Conservation (phyloP, 1,140 invertebrate genomes). For the Sweltsa coloradensis region DNA sequence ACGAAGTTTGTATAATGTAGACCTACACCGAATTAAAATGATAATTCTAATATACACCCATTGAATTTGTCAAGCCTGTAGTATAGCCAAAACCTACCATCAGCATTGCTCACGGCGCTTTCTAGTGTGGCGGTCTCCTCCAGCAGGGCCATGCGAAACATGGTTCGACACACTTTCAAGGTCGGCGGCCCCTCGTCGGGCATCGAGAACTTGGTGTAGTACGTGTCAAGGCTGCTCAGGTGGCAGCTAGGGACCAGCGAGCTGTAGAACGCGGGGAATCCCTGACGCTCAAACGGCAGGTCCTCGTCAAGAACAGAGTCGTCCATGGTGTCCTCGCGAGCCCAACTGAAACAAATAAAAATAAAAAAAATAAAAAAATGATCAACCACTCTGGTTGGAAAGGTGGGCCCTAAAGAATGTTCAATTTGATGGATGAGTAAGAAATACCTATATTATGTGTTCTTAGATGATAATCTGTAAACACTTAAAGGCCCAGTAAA, state of each 20-base stretch:
- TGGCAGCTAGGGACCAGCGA: constrained; percentile 23
- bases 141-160: constrained; percentile 30
- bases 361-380: not conserved
- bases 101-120: constrained; percentile 27
- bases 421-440: no score
- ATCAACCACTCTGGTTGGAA: no score
- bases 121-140: constrained; percentile 28
- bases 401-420: no score
- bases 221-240: constrained; percentile 26
- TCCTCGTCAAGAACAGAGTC: not conserved
- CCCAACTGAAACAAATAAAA: constrained; percentile 6
- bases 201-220: constrained; percentile 28
- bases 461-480: no score
- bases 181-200: constrained; percentile 25
- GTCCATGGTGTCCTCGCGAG: constrained; percentile 3
- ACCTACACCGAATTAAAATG: no score
- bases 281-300: constrained; percentile 18
- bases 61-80: no score
- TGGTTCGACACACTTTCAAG: constrained; percentile 29
- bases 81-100: constrained; percentile 30
- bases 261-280: constrained; percentile 33
- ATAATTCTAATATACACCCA: no score
- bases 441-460: no score
- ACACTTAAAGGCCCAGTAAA: no score
- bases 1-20: no score